Evolutionary conservation across 2,797 vertebrate species (phyloP).

Genomic region (Bradypodion pumilum): DNA sequence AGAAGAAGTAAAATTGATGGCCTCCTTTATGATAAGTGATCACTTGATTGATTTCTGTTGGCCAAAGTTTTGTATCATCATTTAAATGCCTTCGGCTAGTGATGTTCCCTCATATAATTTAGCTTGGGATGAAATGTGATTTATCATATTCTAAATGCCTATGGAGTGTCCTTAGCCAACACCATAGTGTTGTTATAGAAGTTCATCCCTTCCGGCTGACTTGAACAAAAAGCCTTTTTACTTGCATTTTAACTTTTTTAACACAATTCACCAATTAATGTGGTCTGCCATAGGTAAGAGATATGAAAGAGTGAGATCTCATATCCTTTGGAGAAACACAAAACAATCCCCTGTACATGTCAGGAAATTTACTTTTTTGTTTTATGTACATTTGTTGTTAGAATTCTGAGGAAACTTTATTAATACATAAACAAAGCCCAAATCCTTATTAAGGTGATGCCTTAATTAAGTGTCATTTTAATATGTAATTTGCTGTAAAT

Average conservation of each 20-base stretch:
- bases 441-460: too few relatives aligned
- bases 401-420: too few relatives aligned
- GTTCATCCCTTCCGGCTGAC: background rate
- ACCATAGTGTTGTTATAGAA: background rate
- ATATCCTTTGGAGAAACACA: background rate
- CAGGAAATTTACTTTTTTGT: too few relatives aligned
- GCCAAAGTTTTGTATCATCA: slow-evolving; percentile 5
- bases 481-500: too few relatives aligned
- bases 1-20: background rate
- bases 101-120: slow-evolving; percentile 14
- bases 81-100: slow-evolving; percentile 8
- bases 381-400: too few relatives aligned
- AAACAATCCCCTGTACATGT: background rate
- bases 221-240: background rate
- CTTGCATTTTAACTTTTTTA: background rate
- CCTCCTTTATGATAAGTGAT: slow-evolving; percentile 18
- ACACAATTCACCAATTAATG: background rate
- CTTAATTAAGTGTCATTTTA: too few relatives aligned
- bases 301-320: background rate
- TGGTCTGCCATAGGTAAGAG: background rate
- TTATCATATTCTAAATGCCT: background rate
- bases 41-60: slow-evolving; percentile 17
- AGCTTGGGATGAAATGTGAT: slow-evolving; percentile 15
- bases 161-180: slow-evolving; percentile 1
- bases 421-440: too few relatives aligned